These are phyloP conservation scores for Dipodomys stephensi DNA, from an alignment of 2,113 vertebrate species.

Conservation along the genomic window DNA sequence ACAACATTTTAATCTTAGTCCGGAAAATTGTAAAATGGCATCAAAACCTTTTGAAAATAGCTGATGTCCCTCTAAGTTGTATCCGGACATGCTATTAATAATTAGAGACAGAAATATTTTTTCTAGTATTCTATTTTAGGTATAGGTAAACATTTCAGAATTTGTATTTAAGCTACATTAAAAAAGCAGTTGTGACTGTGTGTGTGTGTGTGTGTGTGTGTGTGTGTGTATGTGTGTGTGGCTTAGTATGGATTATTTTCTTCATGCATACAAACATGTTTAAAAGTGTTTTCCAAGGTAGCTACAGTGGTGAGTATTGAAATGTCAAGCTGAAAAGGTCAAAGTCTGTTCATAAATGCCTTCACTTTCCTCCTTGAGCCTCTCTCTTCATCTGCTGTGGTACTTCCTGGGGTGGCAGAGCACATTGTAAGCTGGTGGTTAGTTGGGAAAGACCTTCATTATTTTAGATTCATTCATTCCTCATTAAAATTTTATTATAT, in stretches of 20 bases:
- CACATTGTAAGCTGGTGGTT: background rate
- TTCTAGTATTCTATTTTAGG: background rate
- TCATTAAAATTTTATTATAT: background rate
- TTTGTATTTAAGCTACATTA: background rate
- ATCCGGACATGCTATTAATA: background rate
- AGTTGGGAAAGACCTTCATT: background rate
- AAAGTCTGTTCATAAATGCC: background rate
- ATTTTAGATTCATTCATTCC: conserved; percentile 32
- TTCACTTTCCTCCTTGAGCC: background rate
- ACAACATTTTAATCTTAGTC: conserved; percentile 2
- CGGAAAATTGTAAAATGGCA: conserved; percentile 4
- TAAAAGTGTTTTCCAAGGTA: background rate
- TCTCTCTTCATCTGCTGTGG: background rate
- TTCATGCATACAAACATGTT: background rate
- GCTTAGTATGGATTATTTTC: background rate
- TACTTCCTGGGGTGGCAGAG: background rate
- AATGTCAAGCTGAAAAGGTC: conserved; percentile 12
- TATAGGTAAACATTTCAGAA: background rate
- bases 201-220: background rate
- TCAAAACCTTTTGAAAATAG: conserved; percentile 29
- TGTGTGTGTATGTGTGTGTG: background rate
- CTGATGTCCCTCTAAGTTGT: background rate
- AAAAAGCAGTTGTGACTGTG: background rate
- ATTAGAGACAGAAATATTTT: background rate
- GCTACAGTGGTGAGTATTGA: background rate